A percentile compares a stretch with the other conserved stretches of the same genome.
Evolutionary conservation across 53 echinoderm and acorn worm genomes (phyloP).

Genomic region (Paracentrotus lividus): DNA sequence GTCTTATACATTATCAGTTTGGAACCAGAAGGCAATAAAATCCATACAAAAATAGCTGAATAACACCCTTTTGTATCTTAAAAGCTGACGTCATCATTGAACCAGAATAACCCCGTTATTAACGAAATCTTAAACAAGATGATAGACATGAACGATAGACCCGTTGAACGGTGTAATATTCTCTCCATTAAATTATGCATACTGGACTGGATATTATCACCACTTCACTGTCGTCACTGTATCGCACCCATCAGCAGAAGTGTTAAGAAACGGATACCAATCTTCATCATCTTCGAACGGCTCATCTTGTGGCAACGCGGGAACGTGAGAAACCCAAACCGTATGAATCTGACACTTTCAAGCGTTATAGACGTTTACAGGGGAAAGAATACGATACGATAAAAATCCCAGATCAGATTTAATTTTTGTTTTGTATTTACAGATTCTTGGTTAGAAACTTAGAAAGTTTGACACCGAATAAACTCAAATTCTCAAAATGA

Average conservation of each 20-base stretch:
- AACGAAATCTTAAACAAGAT: neutral
- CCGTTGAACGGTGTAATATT: slow-evolving; percentile 9
- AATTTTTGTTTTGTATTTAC: too few relatives aligned
- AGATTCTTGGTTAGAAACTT: too few relatives aligned
- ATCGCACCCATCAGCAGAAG: neutral
- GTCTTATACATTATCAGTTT: neutral
- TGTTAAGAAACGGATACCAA: slow-evolving; percentile 12
- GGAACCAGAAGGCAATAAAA: too few relatives aligned
- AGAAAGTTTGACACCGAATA: too few relatives aligned
- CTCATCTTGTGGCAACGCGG: neutral
- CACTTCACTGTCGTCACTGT: neutral
- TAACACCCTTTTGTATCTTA: too few relatives aligned
- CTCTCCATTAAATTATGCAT: slow-evolving; percentile 25
- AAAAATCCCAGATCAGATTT: too few relatives aligned
- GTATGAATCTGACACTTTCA: neutral
- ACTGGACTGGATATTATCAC: slow-evolving; percentile 28
- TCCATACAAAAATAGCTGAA: too few relatives aligned
- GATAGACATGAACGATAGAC: neutral
- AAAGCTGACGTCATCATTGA: too few relatives aligned
- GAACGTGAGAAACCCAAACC: neutral
- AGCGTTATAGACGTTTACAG: neutral
- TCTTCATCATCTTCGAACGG: neutral
- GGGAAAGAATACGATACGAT: too few relatives aligned
- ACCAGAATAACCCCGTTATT: neutral
- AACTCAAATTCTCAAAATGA: too few relatives aligned